Conservation (phyloP, 2,888 invertebrate genomes). For the Rhagophthalmus giganteus region DNA sequence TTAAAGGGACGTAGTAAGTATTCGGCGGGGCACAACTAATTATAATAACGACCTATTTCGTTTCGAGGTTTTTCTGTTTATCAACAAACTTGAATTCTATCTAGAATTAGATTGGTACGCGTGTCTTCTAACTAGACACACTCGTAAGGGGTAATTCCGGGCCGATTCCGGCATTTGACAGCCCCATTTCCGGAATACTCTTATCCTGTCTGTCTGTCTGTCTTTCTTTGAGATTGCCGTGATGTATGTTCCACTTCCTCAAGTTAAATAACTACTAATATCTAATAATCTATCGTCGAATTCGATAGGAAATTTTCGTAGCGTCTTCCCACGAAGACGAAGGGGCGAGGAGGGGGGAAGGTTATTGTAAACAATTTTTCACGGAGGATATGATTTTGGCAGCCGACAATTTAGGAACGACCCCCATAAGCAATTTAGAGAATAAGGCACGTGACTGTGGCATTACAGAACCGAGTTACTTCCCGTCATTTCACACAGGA, state of each 20-base stretch:
- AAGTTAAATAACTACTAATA: constrained; percentile 7
- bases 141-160: constrained; percentile 34
- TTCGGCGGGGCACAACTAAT: background rate
- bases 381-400: constrained; percentile 50
- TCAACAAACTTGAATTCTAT: constrained; percentile 11
- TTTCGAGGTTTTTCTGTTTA: background rate
- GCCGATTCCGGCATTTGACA: constrained; percentile 35
- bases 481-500: constrained; percentile 50
- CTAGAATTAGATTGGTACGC: constrained; percentile 29
- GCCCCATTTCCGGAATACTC: constrained; percentile 33
- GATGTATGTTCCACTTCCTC: constrained; percentile 26
- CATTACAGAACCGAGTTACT: constrained; percentile 41
- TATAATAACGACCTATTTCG: constrained; percentile 1
- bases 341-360: constrained; percentile 6
- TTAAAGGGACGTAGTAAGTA: background rate
- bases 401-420: constrained; percentile 48
- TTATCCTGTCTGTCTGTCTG: constrained; percentile 34
- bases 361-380: constrained; percentile 47
- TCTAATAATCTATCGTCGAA: constrained; percentile 5
- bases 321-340: constrained; percentile 28
- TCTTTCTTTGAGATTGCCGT: constrained; percentile 21
- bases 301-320: background rate
- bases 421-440: constrained; percentile 48
- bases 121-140: constrained; percentile 36
- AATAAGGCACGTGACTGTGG: constrained; percentile 49